Base-by-base conservation (phyloP, 1,140 invertebrate genomes). In the Drosophila kohkoa region DNA sequence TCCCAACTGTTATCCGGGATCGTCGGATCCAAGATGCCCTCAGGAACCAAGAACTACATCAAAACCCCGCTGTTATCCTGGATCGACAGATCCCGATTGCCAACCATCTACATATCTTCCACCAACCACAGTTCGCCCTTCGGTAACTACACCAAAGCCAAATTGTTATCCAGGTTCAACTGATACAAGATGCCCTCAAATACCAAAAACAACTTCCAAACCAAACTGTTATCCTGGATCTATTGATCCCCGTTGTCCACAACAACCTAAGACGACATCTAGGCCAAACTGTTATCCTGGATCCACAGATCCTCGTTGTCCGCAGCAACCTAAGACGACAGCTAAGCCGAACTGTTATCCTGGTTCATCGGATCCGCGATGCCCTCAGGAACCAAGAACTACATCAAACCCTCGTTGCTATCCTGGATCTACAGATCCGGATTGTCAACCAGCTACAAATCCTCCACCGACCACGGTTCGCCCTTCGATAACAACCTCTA, bases 61-160 rank as follows among this genome's bases (percentile, higher is more conserved):
- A 6, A 78, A 70, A 45, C 62, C 85, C 10, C 35, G 63, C 8
- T 92, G 93, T 79, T 93, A 85, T 75, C 93, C 91, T 10, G 93
- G 93, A 3, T 92, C 83, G 63, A 7, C 32, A 35, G 93, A 94
- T 79, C 93, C 93, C 10, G 80, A 89, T n/a, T 94, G 93, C 43
- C 87, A 52, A 68, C 49, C n/a, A 35, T 32, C 76, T 1, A 75
- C 70, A 57, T 80, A 66, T 16, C n/a, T 5, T 13, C 75, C 75
- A 10, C 70, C 63, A 1, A 72, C 74, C 10, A 79, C 75, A 4
- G 60, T n/a, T 20, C 58, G 30, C 6, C 45, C 48, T 10, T 8
- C 7, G 32, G 10, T 35, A 35, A 35, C 32, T 35, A 35, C 32
- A 8, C 8, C 32, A 0, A 35, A 35, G 7, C 32, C 32, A 35